Base-by-base conservation (phyloP, 2,888 invertebrate genomes). In the Diachrysia chrysitis region DNA sequence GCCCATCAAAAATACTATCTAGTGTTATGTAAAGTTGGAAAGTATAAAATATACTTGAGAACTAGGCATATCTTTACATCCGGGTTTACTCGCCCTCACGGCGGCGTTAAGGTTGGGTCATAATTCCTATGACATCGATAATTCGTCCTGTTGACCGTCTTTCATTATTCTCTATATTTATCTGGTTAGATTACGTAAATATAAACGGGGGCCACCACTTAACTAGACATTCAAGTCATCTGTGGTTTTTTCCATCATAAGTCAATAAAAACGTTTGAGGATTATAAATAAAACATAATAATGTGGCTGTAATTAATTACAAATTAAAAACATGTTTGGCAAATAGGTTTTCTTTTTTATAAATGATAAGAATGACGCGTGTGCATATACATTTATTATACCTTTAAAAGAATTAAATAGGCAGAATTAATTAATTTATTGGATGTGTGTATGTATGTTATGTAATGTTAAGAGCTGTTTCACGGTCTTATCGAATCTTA, bases 91-190 rank as follows among this genome's bases (percentile, higher is more conserved):
- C 10, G 9, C n/a, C n/a, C 42, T 42, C 42, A n/a, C n/a, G 7
- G n/a, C n/a, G 14, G 3, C 37, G 14, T 10, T 42, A 42, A 42
- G 42, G 42, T 42, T n/a, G 42, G 42, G 42, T 42, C 42, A 42
- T n/a, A 5, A 1, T 16, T 37, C 37, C 37, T 37, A 37, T 5
- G 25, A 32, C 32, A 32, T 32, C 10, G 32, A 10, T n/a, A 1
- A n/a, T n/a, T 42, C 42, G 42, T 42, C 42, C 42, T 42, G 42
- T 42, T 42, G n/a, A 42, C 42, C 42, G 42, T n/a, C 6, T 42
- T 42, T 42, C n/a, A 37, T 2, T 37, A 16, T 37, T 37, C 37
- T 16, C 7, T 32, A 32, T 1, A 32, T 10, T 42, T 42, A 42
- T 42, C n/a, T 42, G 42, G 7, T 42, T 42, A n/a, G 42, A n/a